Evolutionary conservation across 2,797 vertebrate genomes (phyloP), one percentile per base, ranked within the genome.

Genomic region (Aeoliscus strigatus): DNA sequence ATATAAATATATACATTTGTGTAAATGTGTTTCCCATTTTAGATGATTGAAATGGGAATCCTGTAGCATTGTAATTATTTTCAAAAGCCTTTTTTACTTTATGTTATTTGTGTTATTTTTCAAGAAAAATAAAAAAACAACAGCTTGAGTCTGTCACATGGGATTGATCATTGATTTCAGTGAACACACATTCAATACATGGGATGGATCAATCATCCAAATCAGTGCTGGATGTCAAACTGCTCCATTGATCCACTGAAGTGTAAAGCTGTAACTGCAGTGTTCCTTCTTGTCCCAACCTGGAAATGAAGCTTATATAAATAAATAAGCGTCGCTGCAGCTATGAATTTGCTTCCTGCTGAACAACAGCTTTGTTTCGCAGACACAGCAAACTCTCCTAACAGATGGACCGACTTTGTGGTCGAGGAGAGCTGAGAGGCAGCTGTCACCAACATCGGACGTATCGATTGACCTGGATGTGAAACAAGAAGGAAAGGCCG

Each of bases 31-130:
- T 86, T 63, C 66, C 70, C 80, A 60, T 73, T 80, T 79, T 87
- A 81, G 80, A 78, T 73, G 63, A 70, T 80, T 38, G 75, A 72
- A 77, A 68, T 8, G 62, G 74, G 79, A 74, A 77, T 77, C 65
- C 70, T 82, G 87, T 89, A 90, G 88, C 86, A 86, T 80, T 88
- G 79, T 86, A 86, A 90, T 88, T 89, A 90, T 89, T 89, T 88
- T 88, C 75, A 60, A 60, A 84, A 70, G 63, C 53, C 43, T 85
- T 86, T 85, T 84, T 60, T 73, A 43, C 84, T 87, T 84, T 83
- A 64, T 77, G 79, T 73, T 74, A 85, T 79, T 75, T 72, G 75
- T 87, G 80, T 86, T 87, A 72, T 88, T 89, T 89, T 86, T 82
- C 72, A 86, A 84, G 62, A 84, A 86, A 89, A 87, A 76, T 76